Evolutionary conservation across 2,113 vertebrate species (phyloP).

Genomic region (Gavialis gangeticus): DNA sequence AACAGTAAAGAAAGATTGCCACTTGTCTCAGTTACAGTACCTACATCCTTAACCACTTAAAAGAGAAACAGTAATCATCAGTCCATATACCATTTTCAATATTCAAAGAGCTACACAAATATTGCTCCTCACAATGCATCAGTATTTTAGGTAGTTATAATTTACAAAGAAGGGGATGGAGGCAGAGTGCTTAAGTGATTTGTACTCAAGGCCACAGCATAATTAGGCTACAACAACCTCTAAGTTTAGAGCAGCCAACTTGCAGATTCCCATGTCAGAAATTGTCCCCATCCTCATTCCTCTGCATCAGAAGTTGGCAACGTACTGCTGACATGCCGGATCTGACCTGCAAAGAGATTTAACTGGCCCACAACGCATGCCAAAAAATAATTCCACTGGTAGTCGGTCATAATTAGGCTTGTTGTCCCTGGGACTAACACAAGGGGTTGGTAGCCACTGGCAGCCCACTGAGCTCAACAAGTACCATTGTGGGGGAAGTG

Average conservation of each 20-base stretch:
- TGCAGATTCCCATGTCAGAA: not conserved
- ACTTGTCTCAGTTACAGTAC: not conserved
- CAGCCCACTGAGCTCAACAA: too few relatives aligned
- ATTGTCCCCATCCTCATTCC: accelerated
- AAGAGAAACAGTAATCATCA: not conserved
- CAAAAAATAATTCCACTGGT: too few relatives aligned
- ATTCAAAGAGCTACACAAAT: not conserved
- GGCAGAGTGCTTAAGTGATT: not conserved
- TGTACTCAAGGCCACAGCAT: not conserved
- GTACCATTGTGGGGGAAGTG: too few relatives aligned
- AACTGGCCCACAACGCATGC: too few relatives aligned
- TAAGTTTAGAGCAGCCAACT: not conserved
- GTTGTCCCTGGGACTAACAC: too few relatives aligned
- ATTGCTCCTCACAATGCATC: not conserved
- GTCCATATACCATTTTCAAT: not conserved
- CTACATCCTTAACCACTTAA: not conserved
- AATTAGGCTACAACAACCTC: not conserved
- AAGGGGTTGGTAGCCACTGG: too few relatives aligned
- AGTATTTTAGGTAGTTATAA: not conserved
- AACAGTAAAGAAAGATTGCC: not conserved
- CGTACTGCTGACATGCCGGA: not conserved
- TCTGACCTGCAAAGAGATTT: too few relatives aligned
- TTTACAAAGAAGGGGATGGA: not conserved
- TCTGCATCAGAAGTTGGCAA: not conserved
- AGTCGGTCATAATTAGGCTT: too few relatives aligned